Conservation (phyloP, 1,140 invertebrate genomes). For the Matsumurasca onukii region DNA sequence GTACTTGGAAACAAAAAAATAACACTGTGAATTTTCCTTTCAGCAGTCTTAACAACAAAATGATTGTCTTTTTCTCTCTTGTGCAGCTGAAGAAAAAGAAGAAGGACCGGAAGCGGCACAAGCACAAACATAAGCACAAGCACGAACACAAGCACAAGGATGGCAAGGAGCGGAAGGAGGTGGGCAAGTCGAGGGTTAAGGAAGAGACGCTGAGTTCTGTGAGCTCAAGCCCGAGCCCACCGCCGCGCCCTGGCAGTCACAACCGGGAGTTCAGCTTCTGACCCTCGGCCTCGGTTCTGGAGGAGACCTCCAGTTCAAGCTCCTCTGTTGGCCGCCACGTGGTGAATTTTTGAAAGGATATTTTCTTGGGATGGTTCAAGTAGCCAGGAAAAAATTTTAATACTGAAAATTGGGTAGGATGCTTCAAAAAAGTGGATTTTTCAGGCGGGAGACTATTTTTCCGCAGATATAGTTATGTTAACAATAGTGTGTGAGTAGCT, state of each 20-base stretch:
- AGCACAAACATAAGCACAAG: conserved; percentile 74
- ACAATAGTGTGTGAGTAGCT: too few relatives aligned
- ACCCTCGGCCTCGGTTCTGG: not conserved
- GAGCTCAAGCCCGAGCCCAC: conserved; percentile 59
- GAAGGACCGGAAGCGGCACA: conserved; percentile 81
- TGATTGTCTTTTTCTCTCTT: not conserved
- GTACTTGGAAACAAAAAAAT: not conserved
- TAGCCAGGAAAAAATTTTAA: too few relatives aligned
- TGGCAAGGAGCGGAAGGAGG: conserved; percentile 44
- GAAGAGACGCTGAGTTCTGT: conserved; percentile 63
- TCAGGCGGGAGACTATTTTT: too few relatives aligned
- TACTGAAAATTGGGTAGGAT: too few relatives aligned
- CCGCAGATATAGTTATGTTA: too few relatives aligned
- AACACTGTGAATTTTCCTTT: too few relatives aligned
- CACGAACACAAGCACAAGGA: conserved; percentile 62
- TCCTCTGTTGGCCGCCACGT: too few relatives aligned
- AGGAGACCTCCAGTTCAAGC: not conserved
- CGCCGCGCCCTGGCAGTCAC: not conserved
- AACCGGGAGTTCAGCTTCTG: conserved; percentile 19
- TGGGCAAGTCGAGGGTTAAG: conserved; percentile 43
- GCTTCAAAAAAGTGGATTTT: too few relatives aligned
- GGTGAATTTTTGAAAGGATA: too few relatives aligned
- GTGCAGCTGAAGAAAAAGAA: conserved; percentile 73
- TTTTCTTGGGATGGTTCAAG: too few relatives aligned
- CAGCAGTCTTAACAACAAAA: conserved; percentile 53